These are phyloP conservation scores for Trachemys scripta DNA, from an alignment of 2,113 vertebrate genomes.

Conservation along the genomic window DNA sequence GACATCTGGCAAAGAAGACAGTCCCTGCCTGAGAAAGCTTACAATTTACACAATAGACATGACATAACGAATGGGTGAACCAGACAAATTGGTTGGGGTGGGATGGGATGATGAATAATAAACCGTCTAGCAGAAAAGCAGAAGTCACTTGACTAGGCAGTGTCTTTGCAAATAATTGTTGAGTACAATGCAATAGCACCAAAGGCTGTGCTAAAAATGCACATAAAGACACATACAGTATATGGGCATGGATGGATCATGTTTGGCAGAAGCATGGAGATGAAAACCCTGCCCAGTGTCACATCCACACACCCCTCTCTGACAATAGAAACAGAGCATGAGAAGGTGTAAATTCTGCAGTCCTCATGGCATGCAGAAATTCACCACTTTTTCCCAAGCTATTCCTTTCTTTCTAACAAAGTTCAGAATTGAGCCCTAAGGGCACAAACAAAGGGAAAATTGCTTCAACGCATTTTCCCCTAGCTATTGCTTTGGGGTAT, in stretches of 20 bases:
- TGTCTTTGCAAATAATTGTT: neutral
- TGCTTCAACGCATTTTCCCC: constrained; percentile 70
- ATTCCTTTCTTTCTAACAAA: constrained; percentile 71
- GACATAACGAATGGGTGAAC: neutral
- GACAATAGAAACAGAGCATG: constrained; percentile 13
- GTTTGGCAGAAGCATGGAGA: neutral
- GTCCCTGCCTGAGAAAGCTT: neutral
- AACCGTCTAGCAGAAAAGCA: rapidly evolving
- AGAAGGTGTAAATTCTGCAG: constrained; percentile 14
- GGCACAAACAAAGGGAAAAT: constrained; percentile 72
- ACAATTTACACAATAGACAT: rapidly evolving
- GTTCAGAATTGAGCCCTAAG: constrained; percentile 69
- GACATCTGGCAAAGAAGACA: neutral
- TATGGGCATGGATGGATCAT: neutral
- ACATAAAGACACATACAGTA: neutral
- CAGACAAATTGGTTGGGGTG: neutral
- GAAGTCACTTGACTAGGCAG: neutral
- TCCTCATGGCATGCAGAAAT: constrained; percentile 37
- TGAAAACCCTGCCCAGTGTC: constrained; percentile 9
- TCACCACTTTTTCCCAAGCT: constrained; percentile 46
- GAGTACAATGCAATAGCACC: neutral
- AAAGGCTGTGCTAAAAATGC: neutral
- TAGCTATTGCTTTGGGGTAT: constrained; percentile 70
- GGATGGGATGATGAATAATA: neutral
- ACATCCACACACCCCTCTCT: neutral